phyloP scores from a whole-genome alignment of 1,140 invertebrate species.

The Pseudobourletiella spinata region DNA sequence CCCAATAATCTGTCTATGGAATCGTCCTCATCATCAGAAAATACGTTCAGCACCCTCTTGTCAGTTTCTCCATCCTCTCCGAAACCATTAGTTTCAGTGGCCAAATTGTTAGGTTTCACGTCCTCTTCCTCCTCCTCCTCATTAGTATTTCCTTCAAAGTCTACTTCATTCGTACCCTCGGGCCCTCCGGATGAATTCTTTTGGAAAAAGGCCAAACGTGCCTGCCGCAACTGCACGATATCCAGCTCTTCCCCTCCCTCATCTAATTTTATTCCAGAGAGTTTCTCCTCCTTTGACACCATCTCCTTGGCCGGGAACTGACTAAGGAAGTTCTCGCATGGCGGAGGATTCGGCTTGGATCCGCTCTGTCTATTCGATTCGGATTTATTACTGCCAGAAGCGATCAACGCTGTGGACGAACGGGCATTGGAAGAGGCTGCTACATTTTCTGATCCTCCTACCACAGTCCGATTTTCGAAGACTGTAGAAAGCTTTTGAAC shows the following conservation, averaged over 20 bases:
- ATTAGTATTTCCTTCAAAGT: conserved; percentile 1
- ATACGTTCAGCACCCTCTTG: conserved; percentile 11
- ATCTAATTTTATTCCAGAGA: conserved; percentile 23
- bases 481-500: not conserved
- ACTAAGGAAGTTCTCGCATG: conserved; percentile 33
- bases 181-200: not conserved
- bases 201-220: conserved; percentile 30
- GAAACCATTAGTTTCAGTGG: not conserved
- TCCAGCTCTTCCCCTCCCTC: conserved; percentile 24
- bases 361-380: too few relatives aligned
- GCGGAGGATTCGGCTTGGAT: conserved; percentile 13
- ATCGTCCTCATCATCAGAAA: conserved; percentile 29
- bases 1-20: conserved; percentile 20
- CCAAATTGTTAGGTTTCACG: conserved; percentile 12
- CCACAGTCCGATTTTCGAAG: not conserved
- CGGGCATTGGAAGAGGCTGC: too few relatives aligned
- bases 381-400: too few relatives aligned
- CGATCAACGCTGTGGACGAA: too few relatives aligned
- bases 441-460: too few relatives aligned
- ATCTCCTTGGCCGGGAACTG: conserved; percentile 31
- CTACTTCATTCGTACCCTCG: not conserved
- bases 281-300: conserved; percentile 22
- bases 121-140: not conserved
- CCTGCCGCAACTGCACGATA: conserved; percentile 25
- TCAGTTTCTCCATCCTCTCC: not conserved